These are phyloP conservation scores for Pediacus dermestoides DNA, from an alignment of 2,888 invertebrate species.

Conservation along the genomic window DNA sequence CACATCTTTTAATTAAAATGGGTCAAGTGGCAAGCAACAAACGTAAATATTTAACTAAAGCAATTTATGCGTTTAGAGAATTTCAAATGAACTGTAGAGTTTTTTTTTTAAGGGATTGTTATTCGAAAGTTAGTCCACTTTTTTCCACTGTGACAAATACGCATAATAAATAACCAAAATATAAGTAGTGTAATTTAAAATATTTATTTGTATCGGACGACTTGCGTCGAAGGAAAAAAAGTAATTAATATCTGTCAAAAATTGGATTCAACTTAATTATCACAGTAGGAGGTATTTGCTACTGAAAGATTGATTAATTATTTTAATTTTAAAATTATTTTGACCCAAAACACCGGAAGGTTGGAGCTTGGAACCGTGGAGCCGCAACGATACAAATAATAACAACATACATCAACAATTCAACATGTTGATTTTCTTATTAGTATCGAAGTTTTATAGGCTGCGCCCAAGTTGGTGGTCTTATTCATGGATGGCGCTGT, in stretches of 20 bases:
- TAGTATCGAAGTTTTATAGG: too few species aligned
- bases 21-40: too few species aligned
- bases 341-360: too few species aligned
- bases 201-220: conserved; percentile 11
- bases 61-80: conserved; percentile 2
- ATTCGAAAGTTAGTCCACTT: background rate
- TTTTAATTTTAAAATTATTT: conserved; percentile 23
- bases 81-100: background rate
- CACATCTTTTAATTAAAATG: background rate
- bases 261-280: conserved; percentile 28
- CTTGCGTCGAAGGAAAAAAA: conserved; percentile 18
- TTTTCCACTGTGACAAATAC: background rate
- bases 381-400: too few species aligned
- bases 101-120: too few species aligned
- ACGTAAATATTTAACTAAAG: too few species aligned
- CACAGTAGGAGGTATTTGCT: conserved; percentile 35
- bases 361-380: too few species aligned
- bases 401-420: too few species aligned
- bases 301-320: conserved; percentile 38
- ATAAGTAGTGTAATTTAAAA: conserved; percentile 11
- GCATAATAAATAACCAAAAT: conserved; percentile 13
- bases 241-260: conserved; percentile 24
- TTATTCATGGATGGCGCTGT: too few species aligned
- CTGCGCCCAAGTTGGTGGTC: too few species aligned
- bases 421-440: too few species aligned